These are phyloP conservation scores for Todus mexicanus DNA, from an alignment of 2,797 vertebrate genomes.

Conservation along the genomic window DNA sequence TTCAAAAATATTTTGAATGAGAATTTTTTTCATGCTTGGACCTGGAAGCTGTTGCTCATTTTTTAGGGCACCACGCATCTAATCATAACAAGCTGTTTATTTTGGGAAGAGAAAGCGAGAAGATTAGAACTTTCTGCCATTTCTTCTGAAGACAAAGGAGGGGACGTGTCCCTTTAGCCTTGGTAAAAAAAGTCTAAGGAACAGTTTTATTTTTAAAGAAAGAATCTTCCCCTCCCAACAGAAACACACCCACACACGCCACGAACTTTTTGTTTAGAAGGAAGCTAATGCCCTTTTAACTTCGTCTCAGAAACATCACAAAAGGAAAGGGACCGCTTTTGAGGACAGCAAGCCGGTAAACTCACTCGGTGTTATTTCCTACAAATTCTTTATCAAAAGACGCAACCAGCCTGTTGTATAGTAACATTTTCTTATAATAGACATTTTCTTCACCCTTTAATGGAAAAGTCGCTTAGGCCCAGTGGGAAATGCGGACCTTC, in stretches of 20 bases:
- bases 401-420: not conserved
- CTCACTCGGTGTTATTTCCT: not conserved
- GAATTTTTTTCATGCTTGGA: not conserved
- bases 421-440: constrained; percentile 7
- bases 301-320: not conserved
- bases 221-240: not conserved
- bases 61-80: not conserved
- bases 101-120: not conserved
- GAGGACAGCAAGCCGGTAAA: not conserved
- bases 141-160: not conserved
- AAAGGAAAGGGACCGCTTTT: not conserved
- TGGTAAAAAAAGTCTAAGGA: not conserved
- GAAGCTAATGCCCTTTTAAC: not conserved
- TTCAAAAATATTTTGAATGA: not conserved
- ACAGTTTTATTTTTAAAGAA: not conserved
- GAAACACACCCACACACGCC: not conserved
- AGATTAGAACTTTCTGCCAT: not conserved
- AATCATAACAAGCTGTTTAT: not conserved
- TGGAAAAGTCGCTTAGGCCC: constrained; percentile 14
- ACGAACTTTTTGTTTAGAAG: not conserved
- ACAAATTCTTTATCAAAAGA: not conserved
- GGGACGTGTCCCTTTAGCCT: not conserved
- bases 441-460: constrained; percentile 31
- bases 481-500: not conserved
- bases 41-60: not conserved